Base-by-base conservation (phyloP, 2,888 invertebrate species). In the Pristionchus fissidentatus region DNA sequence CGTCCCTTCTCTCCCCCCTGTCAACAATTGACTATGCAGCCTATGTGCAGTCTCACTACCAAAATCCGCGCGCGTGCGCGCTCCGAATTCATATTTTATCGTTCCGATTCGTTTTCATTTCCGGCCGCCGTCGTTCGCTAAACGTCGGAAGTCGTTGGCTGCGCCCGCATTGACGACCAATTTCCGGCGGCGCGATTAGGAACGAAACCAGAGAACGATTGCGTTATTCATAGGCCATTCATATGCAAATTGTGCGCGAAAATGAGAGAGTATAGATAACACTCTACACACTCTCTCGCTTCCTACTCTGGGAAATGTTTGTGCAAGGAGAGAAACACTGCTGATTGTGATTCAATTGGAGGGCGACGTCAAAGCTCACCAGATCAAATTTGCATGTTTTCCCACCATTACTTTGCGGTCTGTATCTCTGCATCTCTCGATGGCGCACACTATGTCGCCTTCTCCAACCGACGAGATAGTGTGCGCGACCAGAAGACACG, bases 391-490 rank as follows among this genome's bases (percentile, higher is more conserved):
- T 19, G 66, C 0, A 8, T 49, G 10, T 10, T 49, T 10, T 49
- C 49, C 49, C 49, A 49, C 10, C 13, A 49, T 15, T 15, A 15
- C 10, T 15, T 10, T 15, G 19, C 49, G 49, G 49, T 55, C 29
- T 38, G 10, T n/a, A 43, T 41, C n/a, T 62, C 60, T 82, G 62
- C 46, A 84, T 86, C 86, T 85, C 85, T 85, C 84, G 77, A 83
- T 84, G 81, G 85, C 85, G 83, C 78, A 38, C 57, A 78, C 38
- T 66, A 10, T 66, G 32, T 66, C 32, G 60, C 3, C 1, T n/a
- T 66, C 66, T 66, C 66, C 35, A 19, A 66, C 66, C 38, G 1
- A 35, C 2, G 32, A 57, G 55, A 57, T 7, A 1, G 15, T 0
- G 32, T 29, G 66, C 8, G 66, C 19, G 13, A 19, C 35, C 66